Base-by-base conservation (phyloP, 2,888 invertebrate genomes). In the Dromius quadrimaculatus region DNA sequence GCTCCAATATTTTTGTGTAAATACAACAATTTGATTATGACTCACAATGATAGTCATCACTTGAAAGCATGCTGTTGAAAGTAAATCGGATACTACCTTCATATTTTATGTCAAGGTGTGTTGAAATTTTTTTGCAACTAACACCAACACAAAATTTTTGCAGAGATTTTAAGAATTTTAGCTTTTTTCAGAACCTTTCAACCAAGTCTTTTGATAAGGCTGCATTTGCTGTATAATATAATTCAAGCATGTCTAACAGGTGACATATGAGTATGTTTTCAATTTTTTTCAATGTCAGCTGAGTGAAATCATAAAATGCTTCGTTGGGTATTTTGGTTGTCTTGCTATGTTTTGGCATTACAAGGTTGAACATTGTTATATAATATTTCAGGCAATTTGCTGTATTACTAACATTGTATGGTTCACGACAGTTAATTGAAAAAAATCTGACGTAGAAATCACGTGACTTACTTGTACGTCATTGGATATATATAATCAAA, bases 261-360 rank as follows among this genome's bases (percentile, higher is more conserved):
- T 41, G 38, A 61, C 61, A 61, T 59, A 22, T 22, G 23, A 38
- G 61, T 61, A 28, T 8, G 38, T 61, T 41, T 13, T n/a, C n/a
- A n/a, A 13, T 36, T 2, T 36, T n/a, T 36, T 36, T 61, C 61
- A 61, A 61, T 61, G 61, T 41, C 61, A 59, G 34, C 17, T n/a
- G n/a, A 61, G 61, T 13, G 38, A 61, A 61, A 61, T 61, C 41
- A 41, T 17, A 61, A 61, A 61, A 61, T 22, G 61, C 61, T 61
- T 61, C 41, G 41, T 23, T 61, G 61, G 38, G 22, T 61, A 41
- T 61, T 61, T 61, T 61, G 61, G 59, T 38, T 23, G 34, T n/a
- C 19, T 17, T 38, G 38, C 13, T 38, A 8, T 36, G 22, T 41
- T 61, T 61, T 38, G 23, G 23, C 20, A 15, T 61, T 38, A 41